Base-by-base conservation (phyloP, 2,888 invertebrate species). In the Nymphalis polychloros region DNA sequence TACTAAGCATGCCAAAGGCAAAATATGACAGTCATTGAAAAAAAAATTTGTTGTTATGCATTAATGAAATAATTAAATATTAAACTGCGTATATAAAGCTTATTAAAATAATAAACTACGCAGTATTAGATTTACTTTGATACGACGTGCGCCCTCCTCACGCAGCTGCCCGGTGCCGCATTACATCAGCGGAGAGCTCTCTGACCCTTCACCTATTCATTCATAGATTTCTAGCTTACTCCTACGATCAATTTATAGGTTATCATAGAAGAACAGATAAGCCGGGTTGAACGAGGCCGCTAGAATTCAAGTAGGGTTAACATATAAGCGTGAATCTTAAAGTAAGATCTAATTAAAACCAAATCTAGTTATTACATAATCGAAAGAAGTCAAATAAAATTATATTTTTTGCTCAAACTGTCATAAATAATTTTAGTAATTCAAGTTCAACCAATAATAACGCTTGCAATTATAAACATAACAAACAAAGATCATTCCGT, bases 191-290 rank as follows among this genome's bases (percentile, higher is more conserved):
- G 35, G 69, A 76, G 78, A 77, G 77, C 77, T 75, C 71, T 77
- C 69, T 73, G 79, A 79, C 77, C 79, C 71, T 52, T 76, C 72
- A 69, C 72, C 72, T 71, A 76, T 80, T 78, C 83, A 83, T 83
- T 83, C 82, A 83, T 75, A 78, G 78, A 80, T 79, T 75, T 78
- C 66, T 72, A 65, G 64, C 65, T 64, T 60, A 72, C 71, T 69
- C 57, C 52, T 63, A 70, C 68, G 66, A 72, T 61, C 67, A 59
- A 63, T 53, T 50, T 59, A 10, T 53, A 60, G 72, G 73, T 73
- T 73, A 73, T 73, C 73, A 53, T 52, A 52, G 61, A 35, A 59
- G 47, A 66, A 55, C 48, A 55, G 61, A 66, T 61, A 66, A 60
- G 55, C 35, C 55, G 35, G 13, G 48, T 27, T 60, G 20, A 48